These are phyloP conservation scores for Todus mexicanus DNA, from an alignment of 2,797 vertebrate genomes.

Conservation along the genomic window DNA sequence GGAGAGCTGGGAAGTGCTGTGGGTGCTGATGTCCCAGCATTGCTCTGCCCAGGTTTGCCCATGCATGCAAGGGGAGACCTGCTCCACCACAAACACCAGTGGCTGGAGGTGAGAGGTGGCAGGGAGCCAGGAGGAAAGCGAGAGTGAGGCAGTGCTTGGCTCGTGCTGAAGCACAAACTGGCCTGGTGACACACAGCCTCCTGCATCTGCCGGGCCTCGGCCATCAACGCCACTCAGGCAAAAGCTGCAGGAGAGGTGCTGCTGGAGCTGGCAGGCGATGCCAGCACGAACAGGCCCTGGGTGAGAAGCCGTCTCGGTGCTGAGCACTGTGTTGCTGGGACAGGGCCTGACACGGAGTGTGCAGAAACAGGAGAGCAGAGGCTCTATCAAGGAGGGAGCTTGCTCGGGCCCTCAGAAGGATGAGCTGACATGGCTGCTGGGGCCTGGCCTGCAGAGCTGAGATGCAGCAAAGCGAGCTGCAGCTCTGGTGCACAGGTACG, in stretches of 20 bases:
- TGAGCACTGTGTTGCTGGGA: neutral
- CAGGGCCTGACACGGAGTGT: neutral
- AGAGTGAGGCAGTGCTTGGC: neutral
- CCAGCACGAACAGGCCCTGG: neutral
- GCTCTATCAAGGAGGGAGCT: neutral
- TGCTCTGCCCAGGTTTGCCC: neutral
- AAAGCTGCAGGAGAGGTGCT: neutral
- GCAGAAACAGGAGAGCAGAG: neutral
- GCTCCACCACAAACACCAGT: accelerated
- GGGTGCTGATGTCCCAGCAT: neutral
- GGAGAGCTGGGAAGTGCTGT: neutral
- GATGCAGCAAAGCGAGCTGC: accelerated
- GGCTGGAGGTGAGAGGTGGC: accelerated
- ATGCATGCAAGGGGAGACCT: accelerated
- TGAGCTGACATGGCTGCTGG: accelerated
- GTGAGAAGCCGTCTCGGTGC: neutral
- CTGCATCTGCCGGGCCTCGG: neutral
- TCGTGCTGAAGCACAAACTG: neutral
- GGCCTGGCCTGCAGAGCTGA: neutral
- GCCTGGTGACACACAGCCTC: neutral
- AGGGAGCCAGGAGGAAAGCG: neutral
- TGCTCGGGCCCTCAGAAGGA: neutral
- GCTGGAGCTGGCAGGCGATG: accelerated
- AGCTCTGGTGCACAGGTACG: accelerated
- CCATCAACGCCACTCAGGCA: accelerated